phyloP scores from a whole-genome alignment of 2,113 vertebrate genomes.

The Tetrax tetrax region DNA sequence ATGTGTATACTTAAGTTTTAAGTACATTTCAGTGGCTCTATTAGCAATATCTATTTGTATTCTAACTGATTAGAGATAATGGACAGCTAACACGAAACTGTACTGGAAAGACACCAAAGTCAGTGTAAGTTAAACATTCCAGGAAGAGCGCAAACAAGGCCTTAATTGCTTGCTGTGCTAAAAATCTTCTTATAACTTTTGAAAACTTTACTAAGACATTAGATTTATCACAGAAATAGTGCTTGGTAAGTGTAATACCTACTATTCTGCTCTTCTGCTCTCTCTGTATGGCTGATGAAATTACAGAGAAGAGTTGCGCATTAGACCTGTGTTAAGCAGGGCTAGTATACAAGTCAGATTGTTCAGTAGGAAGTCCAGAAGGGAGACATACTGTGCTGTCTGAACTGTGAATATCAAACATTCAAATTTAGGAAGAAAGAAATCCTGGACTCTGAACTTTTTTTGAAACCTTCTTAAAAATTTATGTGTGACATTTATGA shows the following conservation, averaged over 20 bases:
- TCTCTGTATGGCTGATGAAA: accelerated
- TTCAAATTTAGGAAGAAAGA: background rate
- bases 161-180: background rate
- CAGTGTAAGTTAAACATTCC: background rate
- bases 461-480: background rate
- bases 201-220: background rate
- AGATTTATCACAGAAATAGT: background rate
- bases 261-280: background rate
- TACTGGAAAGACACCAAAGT: background rate
- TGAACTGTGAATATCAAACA: background rate
- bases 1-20: background rate
- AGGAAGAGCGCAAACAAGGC: background rate
- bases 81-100: background rate
- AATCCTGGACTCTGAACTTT: background rate
- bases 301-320: background rate
- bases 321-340: background rate
- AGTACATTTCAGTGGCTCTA: background rate
- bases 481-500: background rate
- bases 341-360: background rate
- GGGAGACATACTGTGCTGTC: background rate
- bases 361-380: background rate
- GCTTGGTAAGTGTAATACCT: background rate
- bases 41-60: background rate
- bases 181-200: background rate
- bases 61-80: background rate